A percentile compares a stretch with the other conserved stretches of the same genome.
These are phyloP conservation scores for Agrenia bidenticulata DNA, from an alignment of 2,888 invertebrate genomes.

Conservation along the genomic window DNA sequence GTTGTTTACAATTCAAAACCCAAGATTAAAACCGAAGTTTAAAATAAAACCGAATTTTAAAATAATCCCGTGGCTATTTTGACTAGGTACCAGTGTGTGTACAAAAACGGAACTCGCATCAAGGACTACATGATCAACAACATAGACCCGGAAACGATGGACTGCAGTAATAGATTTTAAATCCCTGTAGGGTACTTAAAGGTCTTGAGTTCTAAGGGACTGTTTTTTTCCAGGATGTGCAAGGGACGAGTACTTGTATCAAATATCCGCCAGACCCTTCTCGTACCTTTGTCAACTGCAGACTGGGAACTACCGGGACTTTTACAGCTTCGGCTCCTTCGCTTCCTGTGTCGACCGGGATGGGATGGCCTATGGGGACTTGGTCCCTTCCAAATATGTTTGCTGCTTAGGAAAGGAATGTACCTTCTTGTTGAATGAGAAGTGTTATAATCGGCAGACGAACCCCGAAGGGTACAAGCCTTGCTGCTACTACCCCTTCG, in stretches of 20 bases:
- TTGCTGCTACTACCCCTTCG: slow-evolving; percentile 13
- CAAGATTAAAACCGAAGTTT: slow-evolving; percentile 16
- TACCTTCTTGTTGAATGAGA: neutral
- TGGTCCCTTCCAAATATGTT: slow-evolving; percentile 11
- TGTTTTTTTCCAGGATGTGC: slow-evolving; percentile 49
- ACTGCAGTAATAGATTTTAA: slow-evolving; percentile 71
- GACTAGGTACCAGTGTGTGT: slow-evolving; percentile 60
- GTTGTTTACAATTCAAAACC: no score
- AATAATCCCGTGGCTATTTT: slow-evolving; percentile 7
- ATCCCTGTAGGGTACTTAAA: no score
- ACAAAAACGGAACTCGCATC: slow-evolving; percentile 63
- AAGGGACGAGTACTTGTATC: slow-evolving; percentile 33
- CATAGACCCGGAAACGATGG: slow-evolving; percentile 54
- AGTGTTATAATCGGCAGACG: slow-evolving; percentile 11
- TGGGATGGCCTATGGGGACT: slow-evolving; percentile 38
- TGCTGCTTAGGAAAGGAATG: slow-evolving; percentile 32
- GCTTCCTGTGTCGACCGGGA: slow-evolving; percentile 48
- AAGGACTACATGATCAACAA: slow-evolving; percentile 58
- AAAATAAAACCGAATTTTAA: neutral
- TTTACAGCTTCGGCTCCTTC: slow-evolving; percentile 25
- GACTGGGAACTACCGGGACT: slow-evolving; percentile 42
- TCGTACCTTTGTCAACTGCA: slow-evolving; percentile 23
- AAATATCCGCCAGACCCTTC: slow-evolving; percentile 18
- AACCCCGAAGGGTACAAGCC: slow-evolving; percentile 17
- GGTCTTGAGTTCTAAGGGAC: no score